A percentile compares a stretch with the other conserved stretches of the same genome.
These are phyloP conservation scores for Steatocranus sp. DNA, from an alignment of 2,797 vertebrate genomes.

Conservation along the genomic window DNA sequence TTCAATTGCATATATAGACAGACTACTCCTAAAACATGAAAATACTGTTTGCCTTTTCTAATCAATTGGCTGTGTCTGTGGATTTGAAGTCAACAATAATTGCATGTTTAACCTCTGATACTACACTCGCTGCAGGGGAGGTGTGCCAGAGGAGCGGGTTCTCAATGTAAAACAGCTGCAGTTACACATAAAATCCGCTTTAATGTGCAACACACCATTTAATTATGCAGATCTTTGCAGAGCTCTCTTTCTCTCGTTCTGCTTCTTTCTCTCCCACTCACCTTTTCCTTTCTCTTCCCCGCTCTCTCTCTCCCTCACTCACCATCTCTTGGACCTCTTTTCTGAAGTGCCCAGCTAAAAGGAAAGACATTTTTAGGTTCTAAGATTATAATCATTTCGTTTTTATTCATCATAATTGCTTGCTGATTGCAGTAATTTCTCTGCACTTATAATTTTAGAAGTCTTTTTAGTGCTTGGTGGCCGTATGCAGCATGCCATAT, in stretches of 20 bases:
- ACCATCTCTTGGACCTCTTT: neutral
- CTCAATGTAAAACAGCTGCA: neutral
- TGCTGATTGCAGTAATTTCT: slow-evolving; percentile 58
- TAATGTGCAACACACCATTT: slow-evolving; percentile 9
- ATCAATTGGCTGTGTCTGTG: neutral
- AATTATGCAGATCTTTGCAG: slow-evolving; percentile 28
- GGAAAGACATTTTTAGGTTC: slow-evolving; percentile 45
- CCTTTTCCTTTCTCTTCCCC: neutral
- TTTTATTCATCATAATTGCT: slow-evolving; percentile 51
- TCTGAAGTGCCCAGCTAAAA: slow-evolving; percentile 37
- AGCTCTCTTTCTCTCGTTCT: neutral
- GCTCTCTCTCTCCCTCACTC: neutral
- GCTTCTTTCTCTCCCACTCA: neutral
- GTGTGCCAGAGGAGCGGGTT: neutral
- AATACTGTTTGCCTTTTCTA: neutral
- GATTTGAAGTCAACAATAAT: neutral
- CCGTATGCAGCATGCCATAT: neutral
- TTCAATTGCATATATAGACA: neutral
- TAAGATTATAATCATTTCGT: slow-evolving; percentile 43
- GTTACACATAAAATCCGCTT: neutral
- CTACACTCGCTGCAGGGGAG: neutral
- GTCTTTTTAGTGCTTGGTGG: neutral
- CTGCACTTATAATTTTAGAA: slow-evolving; percentile 16
- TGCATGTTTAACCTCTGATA: neutral
- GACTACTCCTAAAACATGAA: neutral